Evolutionary conservation across 1,140 invertebrate species (phyloP), one percentile per base, ranked within the genome.

Genomic region (Myzus persicae): DNA sequence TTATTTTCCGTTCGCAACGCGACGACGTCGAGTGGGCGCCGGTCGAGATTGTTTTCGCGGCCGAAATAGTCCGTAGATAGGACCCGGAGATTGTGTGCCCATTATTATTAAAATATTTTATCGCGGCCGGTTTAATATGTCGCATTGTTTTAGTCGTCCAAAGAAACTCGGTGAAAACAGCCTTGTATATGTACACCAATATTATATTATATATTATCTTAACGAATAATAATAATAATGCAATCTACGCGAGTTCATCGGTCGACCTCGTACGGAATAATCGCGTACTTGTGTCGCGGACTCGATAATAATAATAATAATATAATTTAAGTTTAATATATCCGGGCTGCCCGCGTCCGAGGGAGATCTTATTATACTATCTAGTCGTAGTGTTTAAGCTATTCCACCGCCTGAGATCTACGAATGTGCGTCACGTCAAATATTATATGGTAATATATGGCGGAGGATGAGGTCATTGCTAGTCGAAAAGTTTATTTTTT

Each of bases 91-190:
- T 87, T 87, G 59, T 20, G 59, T n/a, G 14, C 59, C n/a, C 59
- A 67, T 67, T 76, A 76, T 76, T 76, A 76, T n/a, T 76, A 76
- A 76, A 76, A n/a, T 76, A n/a, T 76, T 76, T 76, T 76, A 76
- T 76, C 59, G 18, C n/a, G 31, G 11, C 59, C n/a, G 59, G 59
- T 6, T n/a, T 18, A 76, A n/a, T 76, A 76, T 76, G 46, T 20
- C 85, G 31, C 44, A 87, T 87, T 48, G 85, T 87, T 48, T 46
- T 36, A 42, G 84, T 24, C 48, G 87, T 38, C 36, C 87, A 54
- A 89, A 36, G 48, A 54, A 54, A 38, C 87, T 11, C 36, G 36
- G 36, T 1, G 48, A 89, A 89, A 89, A 38, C 48, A 22, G 11
- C 44, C 31, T 22, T 31, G 9, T 42, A 36, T 36, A 51, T 38